Percentiles rank a stretch among this genome's conserved stretches.
Evolutionary conservation across 2,113 vertebrate genomes (phyloP).

Genomic region (Cnemophilus loriae): DNA sequence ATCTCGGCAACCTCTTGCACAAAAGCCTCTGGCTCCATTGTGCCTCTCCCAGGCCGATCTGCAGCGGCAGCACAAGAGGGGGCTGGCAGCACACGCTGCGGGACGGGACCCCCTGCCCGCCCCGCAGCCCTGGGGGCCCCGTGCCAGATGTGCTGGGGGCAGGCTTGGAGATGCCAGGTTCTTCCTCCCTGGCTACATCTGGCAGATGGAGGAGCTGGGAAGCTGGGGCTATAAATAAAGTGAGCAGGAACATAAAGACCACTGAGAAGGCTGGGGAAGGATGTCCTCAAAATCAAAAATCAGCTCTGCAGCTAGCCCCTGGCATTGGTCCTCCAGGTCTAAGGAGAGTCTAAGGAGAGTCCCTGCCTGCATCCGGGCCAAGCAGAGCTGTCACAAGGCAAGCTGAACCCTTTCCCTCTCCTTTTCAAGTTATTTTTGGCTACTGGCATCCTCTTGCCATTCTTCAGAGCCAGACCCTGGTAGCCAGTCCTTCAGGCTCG

Average conservation of each 20-base stretch:
- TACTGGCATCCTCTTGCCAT: neutral
- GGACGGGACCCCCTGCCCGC: neutral
- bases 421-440: neutral
- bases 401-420: neutral
- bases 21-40: neutral
- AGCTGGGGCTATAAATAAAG: neutral
- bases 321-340: neutral
- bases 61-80: conserved; percentile 23
- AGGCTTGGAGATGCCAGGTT: neutral
- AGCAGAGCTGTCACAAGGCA: neutral
- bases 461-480: neutral
- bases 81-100: neutral
- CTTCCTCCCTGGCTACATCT: neutral
- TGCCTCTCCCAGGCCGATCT: neutral
- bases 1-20: neutral
- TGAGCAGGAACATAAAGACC: neutral
- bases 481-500: neutral
- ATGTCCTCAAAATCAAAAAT: neutral
- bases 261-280: neutral
- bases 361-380: neutral
- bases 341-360: neutral
- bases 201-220: neutral
- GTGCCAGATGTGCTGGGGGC: neutral
- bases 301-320: neutral
- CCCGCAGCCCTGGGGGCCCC: neutral